Percentiles rank a stretch among this genome's conserved stretches.
Conservation (phyloP, 2,797 vertebrate species). For the Oophaga sylvatica region DNA sequence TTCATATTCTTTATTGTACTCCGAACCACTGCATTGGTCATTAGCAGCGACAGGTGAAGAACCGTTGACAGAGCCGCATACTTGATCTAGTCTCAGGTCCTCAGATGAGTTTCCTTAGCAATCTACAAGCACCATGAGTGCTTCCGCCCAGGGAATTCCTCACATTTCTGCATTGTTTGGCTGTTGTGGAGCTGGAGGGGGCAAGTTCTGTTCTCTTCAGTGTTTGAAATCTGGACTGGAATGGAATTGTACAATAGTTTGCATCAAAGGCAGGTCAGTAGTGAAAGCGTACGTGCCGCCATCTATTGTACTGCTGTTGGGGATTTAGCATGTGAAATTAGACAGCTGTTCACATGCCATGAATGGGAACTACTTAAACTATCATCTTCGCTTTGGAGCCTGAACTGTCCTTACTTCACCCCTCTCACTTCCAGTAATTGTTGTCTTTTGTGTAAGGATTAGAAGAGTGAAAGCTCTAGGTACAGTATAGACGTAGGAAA, state of each 20-base stretch:
- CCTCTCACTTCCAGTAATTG: conserved; percentile 4
- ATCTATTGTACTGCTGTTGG: conserved; percentile 20
- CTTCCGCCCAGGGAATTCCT: conserved; percentile 6
- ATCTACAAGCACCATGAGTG: conserved; percentile 19
- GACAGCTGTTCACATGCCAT: conserved; percentile 43
- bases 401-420: conserved; percentile 44
- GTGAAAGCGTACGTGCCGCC: neutral
- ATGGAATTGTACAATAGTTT: neutral
- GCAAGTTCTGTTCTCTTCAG: neutral
- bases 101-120: conserved; percentile 48
- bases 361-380: conserved; percentile 11
- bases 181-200: neutral
- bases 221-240: neutral
- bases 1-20: neutral
- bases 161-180: neutral
- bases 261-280: neutral
- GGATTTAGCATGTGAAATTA: conserved; percentile 33
- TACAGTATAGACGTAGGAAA: neutral
- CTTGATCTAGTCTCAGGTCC: neutral
- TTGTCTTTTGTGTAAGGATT: neutral
- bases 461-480: neutral
- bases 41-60: neutral
- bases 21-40: neutral
- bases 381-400: neutral
- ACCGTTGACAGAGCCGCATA: neutral